Percentiles rank a stretch among this genome's conserved stretches.
These are phyloP conservation scores for Oxygymnocypris stewartii DNA, from an alignment of 2,113 vertebrate genomes.

Conservation along the genomic window DNA sequence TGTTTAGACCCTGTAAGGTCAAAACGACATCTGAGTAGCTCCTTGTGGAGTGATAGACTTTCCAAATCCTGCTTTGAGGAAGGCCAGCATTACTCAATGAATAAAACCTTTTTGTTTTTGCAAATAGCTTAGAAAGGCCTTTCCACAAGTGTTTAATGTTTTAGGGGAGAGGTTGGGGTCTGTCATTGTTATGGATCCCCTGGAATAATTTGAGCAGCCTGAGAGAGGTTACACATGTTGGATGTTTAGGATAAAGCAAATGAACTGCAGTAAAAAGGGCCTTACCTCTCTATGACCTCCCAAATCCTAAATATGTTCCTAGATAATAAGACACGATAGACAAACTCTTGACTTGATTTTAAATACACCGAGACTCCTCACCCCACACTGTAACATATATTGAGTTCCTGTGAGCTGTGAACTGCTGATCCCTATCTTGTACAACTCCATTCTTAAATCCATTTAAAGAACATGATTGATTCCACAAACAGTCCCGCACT, in stretches of 20 bases:
- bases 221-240: constrained; percentile 39
- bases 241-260: constrained; percentile 46
- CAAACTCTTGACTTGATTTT: background rate
- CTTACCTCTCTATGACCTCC: constrained; percentile 9
- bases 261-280: constrained; percentile 30
- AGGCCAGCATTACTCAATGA: background rate
- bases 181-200: constrained; percentile 53
- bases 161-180: background rate
- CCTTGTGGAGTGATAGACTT: background rate
- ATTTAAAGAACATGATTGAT: constrained; percentile 17
- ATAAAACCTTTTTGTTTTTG: background rate
- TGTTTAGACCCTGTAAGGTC: constrained; percentile 1
- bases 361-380: constrained; percentile 9
- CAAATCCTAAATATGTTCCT: constrained; percentile 17
- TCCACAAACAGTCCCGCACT: constrained; percentile 20
- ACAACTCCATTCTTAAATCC: constrained; percentile 21
- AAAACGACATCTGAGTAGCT: background rate
- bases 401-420: background rate
- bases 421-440: background rate
- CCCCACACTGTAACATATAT: background rate
- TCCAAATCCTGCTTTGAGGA: background rate
- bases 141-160: constrained; percentile 28
- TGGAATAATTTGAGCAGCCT: constrained; percentile 37
- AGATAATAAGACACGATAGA: constrained; percentile 11
- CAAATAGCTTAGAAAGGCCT: background rate